phyloP scores from a whole-genome alignment of 2,113 vertebrate species.

The Burhinus bistriatus region DNA sequence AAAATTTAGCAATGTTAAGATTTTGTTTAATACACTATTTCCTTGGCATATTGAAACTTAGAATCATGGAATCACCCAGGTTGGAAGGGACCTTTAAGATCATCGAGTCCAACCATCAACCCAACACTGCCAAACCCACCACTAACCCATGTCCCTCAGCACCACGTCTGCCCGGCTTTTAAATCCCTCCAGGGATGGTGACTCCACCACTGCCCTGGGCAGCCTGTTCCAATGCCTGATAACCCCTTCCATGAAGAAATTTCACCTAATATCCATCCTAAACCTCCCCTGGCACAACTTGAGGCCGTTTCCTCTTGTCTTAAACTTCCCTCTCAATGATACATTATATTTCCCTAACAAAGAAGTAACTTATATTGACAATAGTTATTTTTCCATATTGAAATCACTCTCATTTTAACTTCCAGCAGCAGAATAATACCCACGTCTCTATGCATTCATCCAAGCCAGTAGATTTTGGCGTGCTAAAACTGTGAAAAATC shows the following conservation, averaged over 20 bases:
- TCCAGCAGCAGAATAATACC: background rate
- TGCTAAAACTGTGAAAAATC: background rate
- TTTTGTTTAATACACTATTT: background rate
- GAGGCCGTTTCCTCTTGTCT: background rate
- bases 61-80: background rate
- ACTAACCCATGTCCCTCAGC: background rate
- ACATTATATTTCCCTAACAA: background rate
- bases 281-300: background rate
- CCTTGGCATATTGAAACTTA: background rate
- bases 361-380: background rate
- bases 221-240: background rate
- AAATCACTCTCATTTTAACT: background rate
- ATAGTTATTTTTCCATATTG: background rate
- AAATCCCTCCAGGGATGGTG: background rate
- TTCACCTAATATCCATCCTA: background rate
- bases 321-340: background rate
- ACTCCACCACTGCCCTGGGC: background rate
- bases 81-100: background rate
- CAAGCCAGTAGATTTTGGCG: background rate
- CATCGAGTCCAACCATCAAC: background rate
- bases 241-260: background rate
- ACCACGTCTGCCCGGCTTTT: background rate
- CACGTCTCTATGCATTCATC: background rate
- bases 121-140: background rate
- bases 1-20: accelerated